These are phyloP conservation scores for Phoebastria nigripes DNA, from an alignment of 2,797 vertebrate genomes.

Conservation along the genomic window DNA sequence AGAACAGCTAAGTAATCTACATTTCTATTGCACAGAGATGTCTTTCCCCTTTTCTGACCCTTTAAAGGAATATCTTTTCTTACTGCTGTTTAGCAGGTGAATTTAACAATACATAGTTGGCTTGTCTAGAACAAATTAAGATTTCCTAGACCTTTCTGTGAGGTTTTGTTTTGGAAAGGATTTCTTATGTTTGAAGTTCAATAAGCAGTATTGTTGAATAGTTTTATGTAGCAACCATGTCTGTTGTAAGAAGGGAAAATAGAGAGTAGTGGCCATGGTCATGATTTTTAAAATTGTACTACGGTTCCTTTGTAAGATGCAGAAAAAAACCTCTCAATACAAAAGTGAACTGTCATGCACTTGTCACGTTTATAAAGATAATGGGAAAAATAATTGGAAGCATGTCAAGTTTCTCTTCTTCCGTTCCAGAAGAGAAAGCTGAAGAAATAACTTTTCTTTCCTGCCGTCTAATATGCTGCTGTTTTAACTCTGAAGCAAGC, in stretches of 20 bases:
- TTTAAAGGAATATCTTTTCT: not conserved
- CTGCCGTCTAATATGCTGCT: conserved; percentile 34
- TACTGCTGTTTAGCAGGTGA: not conserved
- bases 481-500: conserved; percentile 41
- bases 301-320: not conserved
- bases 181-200: not conserved
- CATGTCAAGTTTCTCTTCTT: conserved; percentile 21
- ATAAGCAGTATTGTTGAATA: not conserved
- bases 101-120: not conserved
- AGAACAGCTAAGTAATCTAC: not conserved
- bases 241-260: not conserved
- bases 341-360: not conserved
- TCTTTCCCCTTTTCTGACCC: not conserved
- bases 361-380: not conserved
- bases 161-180: not conserved
- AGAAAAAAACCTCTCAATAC: not conserved
- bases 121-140: not conserved
- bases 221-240: not conserved
- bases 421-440: not conserved
- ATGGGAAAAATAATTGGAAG: not conserved
- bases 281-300: not conserved
- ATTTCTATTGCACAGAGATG: not conserved
- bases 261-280: not conserved
- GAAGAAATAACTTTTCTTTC: conserved; percentile 30
- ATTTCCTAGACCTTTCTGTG: not conserved